Evolutionary conservation across 2,888 invertebrate genomes (phyloP).

Genomic region (Xanthorhoe spadicearia): DNA sequence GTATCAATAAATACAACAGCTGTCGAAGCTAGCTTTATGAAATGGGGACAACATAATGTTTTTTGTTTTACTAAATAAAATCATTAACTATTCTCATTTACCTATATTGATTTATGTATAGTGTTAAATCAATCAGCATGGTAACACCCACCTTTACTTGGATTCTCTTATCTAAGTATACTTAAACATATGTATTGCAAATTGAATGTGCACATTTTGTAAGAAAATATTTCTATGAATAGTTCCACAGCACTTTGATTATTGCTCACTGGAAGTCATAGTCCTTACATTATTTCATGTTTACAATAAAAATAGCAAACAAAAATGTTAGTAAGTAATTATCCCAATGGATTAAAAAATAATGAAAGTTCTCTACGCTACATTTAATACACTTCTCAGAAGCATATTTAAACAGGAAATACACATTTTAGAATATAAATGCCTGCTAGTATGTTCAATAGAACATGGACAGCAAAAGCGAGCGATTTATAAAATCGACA

Average conservation of each 20-base stretch:
- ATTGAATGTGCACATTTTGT: slow-evolving; percentile 24
- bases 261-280: slow-evolving; percentile 24
- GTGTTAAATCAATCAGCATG: not conserved
- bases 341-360: slow-evolving; percentile 32
- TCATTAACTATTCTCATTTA: not conserved
- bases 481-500: slow-evolving; percentile 43
- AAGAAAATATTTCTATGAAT: slow-evolving; percentile 2
- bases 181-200: slow-evolving; percentile 25
- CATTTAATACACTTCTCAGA: slow-evolving; percentile 70
- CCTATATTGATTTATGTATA: not conserved
- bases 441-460: slow-evolving; percentile 49
- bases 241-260: slow-evolving; percentile 15
- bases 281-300: slow-evolving; percentile 6
- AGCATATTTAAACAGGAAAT: slow-evolving; percentile 51
- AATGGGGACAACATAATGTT: not conserved
- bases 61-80: not conserved
- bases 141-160: not conserved
- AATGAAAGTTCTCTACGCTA: slow-evolving; percentile 56
- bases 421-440: slow-evolving; percentile 53
- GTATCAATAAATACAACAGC: too few relatives aligned
- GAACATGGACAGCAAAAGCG: slow-evolving; percentile 33
- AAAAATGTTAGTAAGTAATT: slow-evolving; percentile 19
- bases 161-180: slow-evolving; percentile 13
- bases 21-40: too few relatives aligned
- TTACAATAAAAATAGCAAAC: slow-evolving; percentile 14